Evolutionary conservation across 2,888 invertebrate genomes (phyloP).

Genomic region (Pocota personata): DNA sequence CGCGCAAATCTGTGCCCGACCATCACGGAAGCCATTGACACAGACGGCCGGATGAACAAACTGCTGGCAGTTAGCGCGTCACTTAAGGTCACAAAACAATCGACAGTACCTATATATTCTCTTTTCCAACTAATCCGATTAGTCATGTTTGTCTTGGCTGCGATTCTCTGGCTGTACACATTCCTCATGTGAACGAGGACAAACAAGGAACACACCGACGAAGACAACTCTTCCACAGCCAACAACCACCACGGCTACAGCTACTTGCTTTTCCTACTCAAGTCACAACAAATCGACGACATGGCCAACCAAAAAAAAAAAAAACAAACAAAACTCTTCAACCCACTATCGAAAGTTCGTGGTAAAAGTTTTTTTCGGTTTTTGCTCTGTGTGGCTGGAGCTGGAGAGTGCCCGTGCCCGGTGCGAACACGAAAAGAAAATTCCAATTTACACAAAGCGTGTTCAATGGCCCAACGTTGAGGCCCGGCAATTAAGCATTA

Average conservation of each 20-base stretch:
- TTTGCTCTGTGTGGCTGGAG: not conserved
- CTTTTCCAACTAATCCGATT: slow-evolving; percentile 63
- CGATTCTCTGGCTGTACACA: slow-evolving; percentile 43
- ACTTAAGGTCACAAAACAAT: slow-evolving; percentile 69
- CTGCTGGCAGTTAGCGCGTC: slow-evolving; percentile 67
- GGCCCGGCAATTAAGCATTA: slow-evolving; percentile 68
- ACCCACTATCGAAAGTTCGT: slow-evolving; percentile 73
- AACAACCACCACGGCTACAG: slow-evolving; percentile 19
- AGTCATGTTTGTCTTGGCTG: slow-evolving; percentile 52
- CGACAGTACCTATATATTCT: slow-evolving; percentile 54
- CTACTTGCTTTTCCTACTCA: slow-evolving; percentile 69
- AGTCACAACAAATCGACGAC: slow-evolving; percentile 74
- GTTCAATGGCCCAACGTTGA: slow-evolving; percentile 46
- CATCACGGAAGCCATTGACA: slow-evolving; percentile 71
- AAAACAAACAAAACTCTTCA: slow-evolving; percentile 51
- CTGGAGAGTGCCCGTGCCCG: slow-evolving; percentile 29
- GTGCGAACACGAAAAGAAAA: slow-evolving; percentile 72
- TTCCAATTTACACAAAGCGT: slow-evolving; percentile 72
- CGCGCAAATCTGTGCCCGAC: slow-evolving; percentile 57
- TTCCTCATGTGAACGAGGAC: slow-evolving; percentile 73
- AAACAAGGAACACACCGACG: slow-evolving; percentile 56
- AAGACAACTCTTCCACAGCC: slow-evolving; percentile 15
- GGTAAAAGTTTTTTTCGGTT: slow-evolving; percentile 68
- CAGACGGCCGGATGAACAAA: slow-evolving; percentile 44
- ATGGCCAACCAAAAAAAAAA: slow-evolving; percentile 43